Conservation (phyloP, 2,797 vertebrate species). For the Muraenolepis orangiensis region DNA sequence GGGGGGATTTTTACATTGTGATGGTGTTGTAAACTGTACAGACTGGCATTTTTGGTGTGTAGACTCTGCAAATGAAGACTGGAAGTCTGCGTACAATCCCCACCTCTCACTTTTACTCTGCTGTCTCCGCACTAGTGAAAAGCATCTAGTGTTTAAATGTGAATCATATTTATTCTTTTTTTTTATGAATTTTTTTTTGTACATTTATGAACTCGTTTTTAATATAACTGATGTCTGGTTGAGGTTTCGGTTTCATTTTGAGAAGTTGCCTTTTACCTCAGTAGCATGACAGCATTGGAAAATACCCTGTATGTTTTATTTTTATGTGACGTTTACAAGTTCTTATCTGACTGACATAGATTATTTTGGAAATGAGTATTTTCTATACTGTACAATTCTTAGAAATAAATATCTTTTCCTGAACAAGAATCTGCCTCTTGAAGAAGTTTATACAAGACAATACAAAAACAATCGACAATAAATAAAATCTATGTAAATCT, state of each 20-base stretch:
- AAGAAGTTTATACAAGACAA: neutral
- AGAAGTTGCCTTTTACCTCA: conserved; percentile 71
- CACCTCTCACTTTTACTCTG: conserved; percentile 49
- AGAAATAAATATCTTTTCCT: conserved; percentile 78
- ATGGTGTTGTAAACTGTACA: conserved; percentile 48
- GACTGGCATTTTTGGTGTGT: conserved; percentile 39
- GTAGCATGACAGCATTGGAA: conserved; percentile 61
- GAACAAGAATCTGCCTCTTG: conserved; percentile 25
- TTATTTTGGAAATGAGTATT: conserved; percentile 81
- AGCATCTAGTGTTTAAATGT: conserved; percentile 74
- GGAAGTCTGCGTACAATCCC: conserved; percentile 43
- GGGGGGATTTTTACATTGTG: conserved; percentile 35
- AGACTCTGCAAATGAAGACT: conserved; percentile 36
- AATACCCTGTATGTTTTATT: conserved; percentile 55
- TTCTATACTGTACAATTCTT: conserved; percentile 81
- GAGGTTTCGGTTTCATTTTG: conserved; percentile 40
- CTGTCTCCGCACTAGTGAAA: conserved; percentile 77
- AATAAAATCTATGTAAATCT: no score
- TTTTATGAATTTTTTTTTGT: conserved; percentile 66
- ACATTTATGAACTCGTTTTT: conserved; percentile 68
- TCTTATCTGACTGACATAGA: conserved; percentile 74
- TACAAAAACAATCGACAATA: no score
- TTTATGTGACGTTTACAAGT: conserved; percentile 73
- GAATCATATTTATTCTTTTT: conserved; percentile 80
- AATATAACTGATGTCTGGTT: conserved; percentile 64